Conservation (phyloP, 2,113 vertebrate genomes). For the Syngnathus typhle region DNA sequence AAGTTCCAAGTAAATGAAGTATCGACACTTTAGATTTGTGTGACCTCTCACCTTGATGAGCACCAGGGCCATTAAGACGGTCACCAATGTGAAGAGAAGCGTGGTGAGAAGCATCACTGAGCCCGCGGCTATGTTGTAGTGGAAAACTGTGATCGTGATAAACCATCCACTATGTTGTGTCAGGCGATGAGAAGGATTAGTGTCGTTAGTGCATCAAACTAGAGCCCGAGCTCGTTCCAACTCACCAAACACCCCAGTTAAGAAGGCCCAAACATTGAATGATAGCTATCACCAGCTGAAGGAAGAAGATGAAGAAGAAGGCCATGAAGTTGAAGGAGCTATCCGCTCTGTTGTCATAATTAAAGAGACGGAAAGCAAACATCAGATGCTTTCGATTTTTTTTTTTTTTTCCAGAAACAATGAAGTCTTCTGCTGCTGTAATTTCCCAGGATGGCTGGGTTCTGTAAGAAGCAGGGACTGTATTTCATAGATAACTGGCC, state of each 20-base stretch:
- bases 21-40: not conserved
- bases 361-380: not conserved
- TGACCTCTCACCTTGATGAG: constrained; percentile 78
- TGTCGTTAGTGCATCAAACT: constrained; percentile 37
- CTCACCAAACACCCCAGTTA: constrained; percentile 90
- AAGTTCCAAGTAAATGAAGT: too few species aligned
- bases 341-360: constrained; percentile 68
- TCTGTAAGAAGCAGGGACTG: too few species aligned
- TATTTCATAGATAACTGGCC: too few species aligned
- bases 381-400: not conserved
- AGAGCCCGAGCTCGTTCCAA: not conserved
- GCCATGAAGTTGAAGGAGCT: constrained; percentile 97
- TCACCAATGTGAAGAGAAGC: constrained; percentile 81
- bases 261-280: constrained; percentile 82
- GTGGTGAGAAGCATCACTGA: constrained; percentile 87
- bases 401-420: too few species aligned
- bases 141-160: constrained; percentile 77
- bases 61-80: constrained; percentile 72
- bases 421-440: not conserved
- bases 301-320: constrained; percentile 93
- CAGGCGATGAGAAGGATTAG: constrained; percentile 35
- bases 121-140: constrained; percentile 70
- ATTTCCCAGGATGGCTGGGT: too few species aligned
- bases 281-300: constrained; percentile 78
- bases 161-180: constrained; percentile 82